Evolutionary conservation across 1,140 invertebrate genomes (phyloP).

Genomic region (Calliopsis andreniformis): DNA sequence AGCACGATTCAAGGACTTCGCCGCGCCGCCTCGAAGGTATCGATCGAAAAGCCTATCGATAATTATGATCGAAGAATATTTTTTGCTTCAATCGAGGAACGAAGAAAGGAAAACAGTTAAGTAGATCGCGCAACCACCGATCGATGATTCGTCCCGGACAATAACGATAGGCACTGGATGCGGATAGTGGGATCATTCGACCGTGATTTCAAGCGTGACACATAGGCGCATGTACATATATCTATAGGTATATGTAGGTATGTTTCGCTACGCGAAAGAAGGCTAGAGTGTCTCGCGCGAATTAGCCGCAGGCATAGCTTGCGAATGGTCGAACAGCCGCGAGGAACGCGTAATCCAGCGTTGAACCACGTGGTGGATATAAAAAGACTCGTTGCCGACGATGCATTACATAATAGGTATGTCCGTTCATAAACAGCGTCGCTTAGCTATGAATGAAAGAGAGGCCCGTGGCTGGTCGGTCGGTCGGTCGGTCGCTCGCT

Average conservation of each 20-base stretch:
- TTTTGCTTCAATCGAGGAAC: neutral
- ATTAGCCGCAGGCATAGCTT: constrained; percentile 26
- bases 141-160: neutral
- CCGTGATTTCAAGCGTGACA: no score
- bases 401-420: constrained; percentile 73
- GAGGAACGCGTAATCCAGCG: constrained; percentile 42
- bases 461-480: constrained; percentile 57
- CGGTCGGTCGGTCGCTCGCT: no score
- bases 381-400: constrained; percentile 68
- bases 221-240: no score
- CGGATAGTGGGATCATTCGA: neutral
- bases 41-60: constrained; percentile 50
- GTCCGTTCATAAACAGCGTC: constrained; percentile 71
- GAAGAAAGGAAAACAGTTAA: constrained; percentile 3
- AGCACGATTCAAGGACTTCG: constrained; percentile 62
- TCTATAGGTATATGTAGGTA: no score
- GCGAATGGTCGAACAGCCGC: constrained; percentile 34
- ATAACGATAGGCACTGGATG: constrained; percentile 20
- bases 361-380: constrained; percentile 62
- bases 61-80: constrained; percentile 53
- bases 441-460: constrained; percentile 72
- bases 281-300: neutral
- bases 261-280: no score
- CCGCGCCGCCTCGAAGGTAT: constrained; percentile 62
- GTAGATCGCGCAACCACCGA: constrained; percentile 4